A percentile compares a stretch with the other conserved stretches of the same genome.
phyloP scores from a whole-genome alignment of 1,140 invertebrate genomes.

The Trichomalopsis sarcophagae region DNA sequence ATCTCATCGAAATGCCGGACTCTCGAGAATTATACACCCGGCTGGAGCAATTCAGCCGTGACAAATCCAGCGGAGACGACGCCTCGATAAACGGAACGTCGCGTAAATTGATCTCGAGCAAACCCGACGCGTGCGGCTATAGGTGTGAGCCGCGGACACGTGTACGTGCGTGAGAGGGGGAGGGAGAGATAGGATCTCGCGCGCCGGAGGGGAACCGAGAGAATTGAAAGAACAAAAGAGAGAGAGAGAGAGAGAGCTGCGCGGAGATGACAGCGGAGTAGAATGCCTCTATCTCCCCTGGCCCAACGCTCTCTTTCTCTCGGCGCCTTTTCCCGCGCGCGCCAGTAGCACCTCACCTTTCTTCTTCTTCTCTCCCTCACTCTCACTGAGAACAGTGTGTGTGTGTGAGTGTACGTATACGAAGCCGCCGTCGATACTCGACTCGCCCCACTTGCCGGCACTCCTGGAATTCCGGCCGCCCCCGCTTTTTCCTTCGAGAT shows the following conservation, averaged over 20 bases:
- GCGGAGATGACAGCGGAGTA: conserved; percentile 33
- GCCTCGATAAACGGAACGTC: background rate
- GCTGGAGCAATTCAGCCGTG: too few species aligned
- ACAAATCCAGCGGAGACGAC: too few species aligned
- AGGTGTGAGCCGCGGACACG: background rate
- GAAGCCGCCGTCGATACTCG: background rate
- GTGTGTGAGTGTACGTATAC: background rate
- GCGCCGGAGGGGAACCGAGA: conserved; percentile 15
- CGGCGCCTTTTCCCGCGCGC: background rate
- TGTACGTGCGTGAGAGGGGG: background rate
- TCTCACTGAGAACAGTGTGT: too few species aligned
- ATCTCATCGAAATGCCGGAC: background rate
- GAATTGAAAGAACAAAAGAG: conserved; percentile 39
- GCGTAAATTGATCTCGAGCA: background rate
- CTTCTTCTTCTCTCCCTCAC: background rate
- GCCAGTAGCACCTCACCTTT: background rate
- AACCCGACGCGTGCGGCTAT: background rate
- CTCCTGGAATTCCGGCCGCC: background rate
- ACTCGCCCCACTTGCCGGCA: conserved; percentile 5
- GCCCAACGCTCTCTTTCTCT: background rate
- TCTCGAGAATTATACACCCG: too few species aligned
- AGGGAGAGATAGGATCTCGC: conserved; percentile 45
- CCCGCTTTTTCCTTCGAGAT: background rate
- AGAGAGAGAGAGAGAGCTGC: background rate
- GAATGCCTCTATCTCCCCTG: conserved; percentile 27